These are phyloP conservation scores for Smutsia temminckii DNA, from an alignment of 2,797 vertebrate species.

Conservation along the genomic window DNA sequence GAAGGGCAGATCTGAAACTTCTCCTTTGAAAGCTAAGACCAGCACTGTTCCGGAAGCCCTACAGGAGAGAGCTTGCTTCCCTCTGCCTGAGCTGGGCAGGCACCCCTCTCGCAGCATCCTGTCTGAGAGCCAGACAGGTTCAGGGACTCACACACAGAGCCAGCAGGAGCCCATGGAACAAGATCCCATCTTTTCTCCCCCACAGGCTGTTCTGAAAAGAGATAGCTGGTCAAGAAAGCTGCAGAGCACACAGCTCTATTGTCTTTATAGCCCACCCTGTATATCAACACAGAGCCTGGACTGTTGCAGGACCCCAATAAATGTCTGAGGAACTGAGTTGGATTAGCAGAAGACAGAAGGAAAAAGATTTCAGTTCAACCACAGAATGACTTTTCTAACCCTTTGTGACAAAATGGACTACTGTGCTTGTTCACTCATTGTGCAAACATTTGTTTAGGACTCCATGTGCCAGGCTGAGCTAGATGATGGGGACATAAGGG, in stretches of 20 bases:
- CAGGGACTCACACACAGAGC: neutral
- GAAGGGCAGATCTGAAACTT: neutral
- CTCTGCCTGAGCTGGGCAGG: neutral
- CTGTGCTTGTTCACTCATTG: neutral
- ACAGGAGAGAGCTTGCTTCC: neutral
- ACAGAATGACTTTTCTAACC: neutral
- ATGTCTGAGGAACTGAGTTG: neutral
- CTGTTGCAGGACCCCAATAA: neutral
- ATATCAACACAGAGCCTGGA: neutral
- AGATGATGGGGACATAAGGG: neutral
- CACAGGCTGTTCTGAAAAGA: neutral
- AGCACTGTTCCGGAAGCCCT: neutral
- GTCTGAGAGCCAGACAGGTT: neutral
- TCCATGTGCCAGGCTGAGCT: neutral
- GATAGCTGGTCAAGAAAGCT: neutral
- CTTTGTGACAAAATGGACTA: slow-evolving; percentile 15
- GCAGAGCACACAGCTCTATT: neutral
- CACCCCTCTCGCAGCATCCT: neutral
- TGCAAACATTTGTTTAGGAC: slow-evolving; percentile 7
- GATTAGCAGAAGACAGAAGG: neutral
- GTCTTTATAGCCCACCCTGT: neutral
- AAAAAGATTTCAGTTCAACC: slow-evolving; percentile 17
- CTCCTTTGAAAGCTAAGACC: neutral
- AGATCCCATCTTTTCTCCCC: neutral
- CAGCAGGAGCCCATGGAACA: neutral